These are phyloP conservation scores for Siniperca scherzeri DNA, from an alignment of 2,797 vertebrate species.

Conservation along the genomic window DNA sequence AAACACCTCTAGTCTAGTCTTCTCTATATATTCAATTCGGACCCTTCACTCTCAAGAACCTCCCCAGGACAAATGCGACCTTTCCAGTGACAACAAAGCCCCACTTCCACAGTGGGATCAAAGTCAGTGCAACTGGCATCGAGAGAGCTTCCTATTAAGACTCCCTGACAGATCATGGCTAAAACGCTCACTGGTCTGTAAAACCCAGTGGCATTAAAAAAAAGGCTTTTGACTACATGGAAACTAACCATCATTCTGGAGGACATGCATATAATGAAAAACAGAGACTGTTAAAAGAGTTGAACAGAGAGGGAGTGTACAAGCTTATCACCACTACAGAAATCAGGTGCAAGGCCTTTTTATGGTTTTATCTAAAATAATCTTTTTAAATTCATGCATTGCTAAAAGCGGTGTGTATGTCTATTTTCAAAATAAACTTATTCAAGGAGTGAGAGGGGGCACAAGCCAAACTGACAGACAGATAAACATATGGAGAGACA, in stretches of 20 bases:
- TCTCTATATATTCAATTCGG: not conserved
- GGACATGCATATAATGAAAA: slow-evolving; percentile 43
- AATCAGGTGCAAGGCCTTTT: slow-evolving; percentile 4
- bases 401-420: slow-evolving; percentile 7
- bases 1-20: not conserved
- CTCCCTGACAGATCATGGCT: slow-evolving; percentile 56
- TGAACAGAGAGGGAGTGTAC: slow-evolving; percentile 1
- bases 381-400: slow-evolving; percentile 6
- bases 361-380: slow-evolving; percentile 11
- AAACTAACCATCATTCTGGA: slow-evolving; percentile 50
- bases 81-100: slow-evolving; percentile 51
- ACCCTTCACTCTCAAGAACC: slow-evolving; percentile 1
- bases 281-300: slow-evolving; percentile 32
- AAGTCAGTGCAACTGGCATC: slow-evolving; percentile 54
- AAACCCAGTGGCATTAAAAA: slow-evolving; percentile 44
- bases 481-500: slow-evolving; percentile 47
- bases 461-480: slow-evolving; percentile 39
- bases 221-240: slow-evolving; percentile 39
- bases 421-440: slow-evolving; percentile 7
- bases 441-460: slow-evolving; percentile 13
- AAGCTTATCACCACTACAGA: not conserved
- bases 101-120: slow-evolving; percentile 58
- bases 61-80: slow-evolving; percentile 34
- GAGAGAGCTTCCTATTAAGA: slow-evolving; percentile 50
- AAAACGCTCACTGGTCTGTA: slow-evolving; percentile 49